These are phyloP conservation scores for Esperia sulphurella DNA, from an alignment of 2,888 invertebrate genomes.

Conservation along the genomic window DNA sequence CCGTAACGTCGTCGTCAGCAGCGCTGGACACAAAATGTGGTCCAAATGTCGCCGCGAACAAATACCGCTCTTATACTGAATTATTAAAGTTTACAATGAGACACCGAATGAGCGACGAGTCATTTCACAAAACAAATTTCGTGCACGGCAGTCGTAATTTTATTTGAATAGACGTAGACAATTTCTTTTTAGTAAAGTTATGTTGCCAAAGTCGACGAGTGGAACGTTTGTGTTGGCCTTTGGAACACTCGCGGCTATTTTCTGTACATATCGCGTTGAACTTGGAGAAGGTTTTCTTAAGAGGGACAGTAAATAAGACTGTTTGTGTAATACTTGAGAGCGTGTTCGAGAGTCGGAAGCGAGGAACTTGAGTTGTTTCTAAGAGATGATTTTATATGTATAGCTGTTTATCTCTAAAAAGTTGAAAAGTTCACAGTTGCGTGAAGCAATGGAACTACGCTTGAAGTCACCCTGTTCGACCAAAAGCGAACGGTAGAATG, in stretches of 20 bases:
- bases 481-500: too few relatives aligned
- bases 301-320: constrained; percentile 1
- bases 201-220: constrained; percentile 5
- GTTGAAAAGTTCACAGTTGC: not conserved
- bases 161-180: constrained; percentile 15
- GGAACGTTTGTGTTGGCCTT: too few relatives aligned
- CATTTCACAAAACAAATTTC: constrained; percentile 15
- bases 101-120: constrained; percentile 1
- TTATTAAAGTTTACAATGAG: not conserved
- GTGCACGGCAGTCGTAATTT: constrained; percentile 13
- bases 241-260: not conserved
- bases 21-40: too few relatives aligned
- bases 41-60: too few relatives aligned
- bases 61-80: not conserved
- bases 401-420: not conserved
- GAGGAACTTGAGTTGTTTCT: constrained; percentile 3
- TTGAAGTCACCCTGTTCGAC: not conserved
- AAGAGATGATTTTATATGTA: not conserved
- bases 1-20: not conserved
- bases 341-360: constrained; percentile 8
- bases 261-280: not conserved
- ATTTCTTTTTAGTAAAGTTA: constrained; percentile 15
- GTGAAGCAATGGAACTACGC: not conserved
- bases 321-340: constrained; percentile 2
- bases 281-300: not conserved